Conservation (phyloP, 2,113 vertebrate species). For the Ptyas mucosa region DNA sequence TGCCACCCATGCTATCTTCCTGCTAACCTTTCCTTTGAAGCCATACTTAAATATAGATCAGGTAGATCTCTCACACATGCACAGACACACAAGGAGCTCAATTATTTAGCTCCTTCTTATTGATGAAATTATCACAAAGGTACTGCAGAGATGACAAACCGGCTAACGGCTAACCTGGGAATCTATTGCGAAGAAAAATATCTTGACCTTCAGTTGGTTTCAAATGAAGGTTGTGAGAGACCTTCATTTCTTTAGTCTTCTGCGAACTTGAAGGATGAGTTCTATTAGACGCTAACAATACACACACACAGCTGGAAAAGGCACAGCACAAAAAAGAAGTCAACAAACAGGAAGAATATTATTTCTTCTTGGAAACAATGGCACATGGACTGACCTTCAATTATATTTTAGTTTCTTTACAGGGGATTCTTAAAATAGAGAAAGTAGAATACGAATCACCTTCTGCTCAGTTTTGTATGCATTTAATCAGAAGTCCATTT, state of each 20-base stretch:
- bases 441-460: background rate
- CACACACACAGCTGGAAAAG: background rate
- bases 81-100: conserved; percentile 40
- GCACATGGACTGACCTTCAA: background rate
- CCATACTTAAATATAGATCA: conserved; percentile 67
- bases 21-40: conserved; percentile 32
- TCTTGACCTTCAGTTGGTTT: conserved; percentile 55
- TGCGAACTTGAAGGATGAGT: conserved; percentile 52
- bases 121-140: conserved; percentile 63
- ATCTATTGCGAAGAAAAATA: conserved; percentile 46
- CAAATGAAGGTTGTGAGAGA: conserved; percentile 51
- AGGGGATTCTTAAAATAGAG: background rate
- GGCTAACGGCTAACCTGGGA: conserved; percentile 45
- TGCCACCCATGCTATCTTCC: conserved; percentile 15
- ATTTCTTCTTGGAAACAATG: background rate
- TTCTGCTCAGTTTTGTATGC: background rate
- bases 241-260: conserved; percentile 41
- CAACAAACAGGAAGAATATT: conserved; percentile 9
- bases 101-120: conserved; percentile 64
- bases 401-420: background rate
- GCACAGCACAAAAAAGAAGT: background rate
- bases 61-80: background rate
- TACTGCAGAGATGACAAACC: conserved; percentile 61
- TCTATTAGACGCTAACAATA: conserved; percentile 53
- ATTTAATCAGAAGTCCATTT: background rate